phyloP scores from a whole-genome alignment of 2,797 vertebrate genomes.

The Oryzias dopingdopingensis region DNA sequence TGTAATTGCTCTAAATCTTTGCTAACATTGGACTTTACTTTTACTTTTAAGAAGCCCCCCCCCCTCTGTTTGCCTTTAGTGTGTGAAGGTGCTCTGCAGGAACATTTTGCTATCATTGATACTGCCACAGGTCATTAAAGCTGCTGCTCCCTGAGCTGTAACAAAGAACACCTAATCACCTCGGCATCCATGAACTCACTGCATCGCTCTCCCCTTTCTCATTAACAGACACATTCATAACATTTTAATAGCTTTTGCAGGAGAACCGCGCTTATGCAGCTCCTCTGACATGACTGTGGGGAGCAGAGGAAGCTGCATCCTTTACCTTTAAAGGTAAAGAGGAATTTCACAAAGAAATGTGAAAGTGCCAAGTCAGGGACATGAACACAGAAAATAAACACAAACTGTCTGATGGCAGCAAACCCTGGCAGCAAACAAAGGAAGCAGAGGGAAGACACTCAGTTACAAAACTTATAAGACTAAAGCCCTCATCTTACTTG shows the following conservation, averaged over 20 bases:
- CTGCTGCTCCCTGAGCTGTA: slow-evolving; percentile 35
- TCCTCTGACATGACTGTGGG: slow-evolving; percentile 6
- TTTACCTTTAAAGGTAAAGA: too few relatives aligned
- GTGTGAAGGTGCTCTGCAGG: slow-evolving; percentile 3
- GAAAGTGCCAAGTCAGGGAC: too few relatives aligned
- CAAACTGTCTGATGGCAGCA: too few relatives aligned
- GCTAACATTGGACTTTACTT: slow-evolving; percentile 24
- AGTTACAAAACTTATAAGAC: too few relatives aligned
- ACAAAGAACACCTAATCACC: slow-evolving; percentile 33
- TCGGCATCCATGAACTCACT: slow-evolving; percentile 19
- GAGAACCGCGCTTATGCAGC: slow-evolving; percentile 40
- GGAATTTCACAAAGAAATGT: too few relatives aligned
- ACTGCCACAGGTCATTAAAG: slow-evolving; percentile 55
- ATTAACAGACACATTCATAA: slow-evolving; percentile 58
- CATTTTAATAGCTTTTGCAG: slow-evolving; percentile 35
- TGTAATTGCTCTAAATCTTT: slow-evolving; percentile 39
- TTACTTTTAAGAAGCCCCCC: not conserved
- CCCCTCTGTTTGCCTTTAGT: not conserved
- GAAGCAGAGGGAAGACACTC: too few relatives aligned
- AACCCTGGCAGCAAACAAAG: too few relatives aligned
- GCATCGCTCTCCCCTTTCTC: slow-evolving; percentile 24
- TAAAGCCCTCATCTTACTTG: too few relatives aligned
- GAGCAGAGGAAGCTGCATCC: too few relatives aligned
- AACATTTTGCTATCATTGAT: slow-evolving; percentile 36
- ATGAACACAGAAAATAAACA: too few relatives aligned